Conservation (phyloP, 2,797 vertebrate species). For the Lophius americanus region DNA sequence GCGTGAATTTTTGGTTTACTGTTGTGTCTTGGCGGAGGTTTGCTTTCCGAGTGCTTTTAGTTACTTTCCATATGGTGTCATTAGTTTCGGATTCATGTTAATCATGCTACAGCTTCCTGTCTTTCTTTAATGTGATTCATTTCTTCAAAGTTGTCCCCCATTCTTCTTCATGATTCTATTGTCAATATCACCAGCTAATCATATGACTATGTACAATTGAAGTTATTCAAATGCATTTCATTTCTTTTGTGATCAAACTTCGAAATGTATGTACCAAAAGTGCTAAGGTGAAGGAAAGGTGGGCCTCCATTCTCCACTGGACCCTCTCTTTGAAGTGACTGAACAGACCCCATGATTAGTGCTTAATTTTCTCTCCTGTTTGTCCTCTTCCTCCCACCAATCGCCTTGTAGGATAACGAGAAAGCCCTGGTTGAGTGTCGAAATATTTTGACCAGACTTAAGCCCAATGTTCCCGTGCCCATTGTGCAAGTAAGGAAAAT, state of each 20-base stretch:
- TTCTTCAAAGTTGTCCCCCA: constrained; percentile 64
- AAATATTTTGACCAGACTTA: constrained; percentile 89
- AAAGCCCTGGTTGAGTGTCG: constrained; percentile 84
- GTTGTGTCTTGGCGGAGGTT: too few relatives aligned
- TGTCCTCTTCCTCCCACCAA: constrained; percentile 10
- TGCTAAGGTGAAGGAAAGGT: constrained; percentile 13
- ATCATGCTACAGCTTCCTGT: constrained; percentile 54
- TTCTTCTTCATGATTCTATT: constrained; percentile 57
- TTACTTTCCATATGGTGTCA: constrained; percentile 61
- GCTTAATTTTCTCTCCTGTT: constrained; percentile 23
- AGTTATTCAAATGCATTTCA: constrained; percentile 10
- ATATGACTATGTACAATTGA: neutral
- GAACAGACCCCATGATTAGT: neutral
- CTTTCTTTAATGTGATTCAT: constrained; percentile 56
- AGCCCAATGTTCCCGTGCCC: constrained; percentile 90
- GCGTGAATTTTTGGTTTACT: too few relatives aligned
- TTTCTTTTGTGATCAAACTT: neutral
- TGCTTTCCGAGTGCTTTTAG: constrained; percentile 23
- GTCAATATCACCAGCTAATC: constrained; percentile 39
- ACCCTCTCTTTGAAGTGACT: constrained; percentile 15
- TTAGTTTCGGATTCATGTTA: constrained; percentile 67
- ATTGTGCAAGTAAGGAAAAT: constrained; percentile 71
- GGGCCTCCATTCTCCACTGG: constrained; percentile 27
- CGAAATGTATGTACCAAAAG: constrained; percentile 15
- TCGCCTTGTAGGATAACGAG: constrained; percentile 87